Conservation (phyloP, 1,140 invertebrate species). For the Drosophila sucinea region DNA sequence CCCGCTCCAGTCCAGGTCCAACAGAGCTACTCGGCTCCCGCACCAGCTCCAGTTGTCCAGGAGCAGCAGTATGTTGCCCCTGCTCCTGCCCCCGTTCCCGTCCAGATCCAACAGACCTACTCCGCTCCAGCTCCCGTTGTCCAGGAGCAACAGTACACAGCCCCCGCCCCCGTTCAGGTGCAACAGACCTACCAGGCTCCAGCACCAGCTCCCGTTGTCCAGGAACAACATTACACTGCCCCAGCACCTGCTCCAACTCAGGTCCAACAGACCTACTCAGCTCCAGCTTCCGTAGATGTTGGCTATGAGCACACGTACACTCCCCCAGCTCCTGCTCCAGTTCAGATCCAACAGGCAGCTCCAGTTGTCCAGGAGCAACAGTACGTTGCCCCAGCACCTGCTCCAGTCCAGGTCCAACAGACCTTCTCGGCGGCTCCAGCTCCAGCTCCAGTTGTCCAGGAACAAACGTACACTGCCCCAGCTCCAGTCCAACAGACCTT, state of each 20-base stretch:
- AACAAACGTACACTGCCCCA: conserved; percentile 4
- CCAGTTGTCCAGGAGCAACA: conserved; percentile 12
- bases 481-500: neutral
- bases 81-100: neutral
- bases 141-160: neutral
- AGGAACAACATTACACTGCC: neutral
- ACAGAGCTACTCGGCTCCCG: conserved; percentile 3
- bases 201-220: neutral
- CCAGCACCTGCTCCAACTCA: neutral
- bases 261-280: neutral
- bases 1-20: neutral
- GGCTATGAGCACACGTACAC: conserved; percentile 1
- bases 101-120: neutral
- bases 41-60: conserved; percentile 6
- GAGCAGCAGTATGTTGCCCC: conserved; percentile 1
- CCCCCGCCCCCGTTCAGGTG: conserved; percentile 8
- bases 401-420: conserved; percentile 18
- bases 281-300: conserved; percentile 1
- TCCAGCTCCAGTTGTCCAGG: conserved; percentile 17
- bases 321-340: conserved; percentile 3
- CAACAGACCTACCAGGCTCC: neutral
- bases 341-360: conserved; percentile 1
- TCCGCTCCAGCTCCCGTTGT: conserved; percentile 19
- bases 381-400: neutral
- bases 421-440: conserved; percentile 1